These are phyloP conservation scores for Procambarus clarkii DNA, from an alignment of 1,140 invertebrate genomes.

Conservation along the genomic window DNA sequence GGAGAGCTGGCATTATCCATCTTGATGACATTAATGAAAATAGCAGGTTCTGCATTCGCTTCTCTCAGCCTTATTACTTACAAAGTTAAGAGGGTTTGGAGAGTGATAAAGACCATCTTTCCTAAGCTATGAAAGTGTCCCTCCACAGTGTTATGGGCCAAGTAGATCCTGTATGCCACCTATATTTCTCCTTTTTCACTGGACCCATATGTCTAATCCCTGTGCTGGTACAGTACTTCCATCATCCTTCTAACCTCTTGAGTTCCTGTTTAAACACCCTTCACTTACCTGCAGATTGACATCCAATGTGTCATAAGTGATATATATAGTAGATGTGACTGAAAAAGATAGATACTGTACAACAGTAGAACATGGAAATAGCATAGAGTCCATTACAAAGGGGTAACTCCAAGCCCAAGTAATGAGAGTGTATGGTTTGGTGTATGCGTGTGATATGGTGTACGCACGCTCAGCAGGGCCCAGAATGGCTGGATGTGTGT, in stretches of 20 bases:
- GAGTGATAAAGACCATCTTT: constrained; percentile 9
- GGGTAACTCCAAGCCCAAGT: constrained; percentile 17
- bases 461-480: constrained; percentile 53
- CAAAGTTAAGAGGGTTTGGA: constrained; percentile 14
- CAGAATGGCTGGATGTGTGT: constrained; percentile 55
- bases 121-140: constrained; percentile 17
- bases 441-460: constrained; percentile 41
- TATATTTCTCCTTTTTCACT: constrained; percentile 18
- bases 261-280: constrained; percentile 44
- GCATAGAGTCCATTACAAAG: constrained; percentile 20
- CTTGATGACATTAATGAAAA: constrained; percentile 13
- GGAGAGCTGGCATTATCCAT: constrained; percentile 23
- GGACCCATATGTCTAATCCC: constrained; percentile 26
- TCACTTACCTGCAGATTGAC: constrained; percentile 47
- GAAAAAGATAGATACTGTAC: constrained; percentile 18
- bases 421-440: constrained; percentile 36
- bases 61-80: constrained; percentile 3
- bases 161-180: constrained; percentile 27
- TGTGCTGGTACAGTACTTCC: constrained; percentile 39
- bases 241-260: constrained; percentile 28
- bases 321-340: constrained; percentile 42
- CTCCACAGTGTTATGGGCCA: constrained; percentile 18
- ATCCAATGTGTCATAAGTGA: constrained; percentile 45
- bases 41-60: constrained; percentile 15
- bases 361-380: constrained; percentile 38